Base-by-base conservation (phyloP, 2,113 vertebrate species). In the Baryphthengus martii region DNA sequence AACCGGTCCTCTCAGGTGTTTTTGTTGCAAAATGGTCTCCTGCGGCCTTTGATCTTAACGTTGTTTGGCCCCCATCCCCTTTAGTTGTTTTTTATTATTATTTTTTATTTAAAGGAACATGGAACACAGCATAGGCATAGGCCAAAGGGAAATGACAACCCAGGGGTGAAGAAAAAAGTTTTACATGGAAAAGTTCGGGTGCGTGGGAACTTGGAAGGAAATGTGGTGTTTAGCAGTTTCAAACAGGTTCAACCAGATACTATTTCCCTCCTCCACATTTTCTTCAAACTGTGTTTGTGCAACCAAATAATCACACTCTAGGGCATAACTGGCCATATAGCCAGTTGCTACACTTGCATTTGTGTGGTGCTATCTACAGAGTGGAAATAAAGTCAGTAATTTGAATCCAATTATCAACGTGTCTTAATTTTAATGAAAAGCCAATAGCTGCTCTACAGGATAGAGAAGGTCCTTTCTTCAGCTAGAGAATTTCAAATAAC, bases 261-360 rank as follows among this genome's bases (percentile, higher is more conserved):
- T 6, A 58, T 85, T 90, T 80, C 17, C 6, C 3, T 2, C 7
- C 11, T 10, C 6, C 6, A 3, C 13, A 8, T 71, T 89, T 90
- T 49, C 65, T 8, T 82, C n/a, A 78, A 40, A 17, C 62, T 42
- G 1, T 58, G 31, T 67, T 67, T 3, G 0, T 52, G 26, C 35
- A 76, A 26, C n/a, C 12, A 56, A 72, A 45, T 83, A 77, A 59
- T 49, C 4, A 0, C 10, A 13, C 23, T 71, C 9, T 53, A 55
- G 21, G 7, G 7, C 7, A 2, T 62, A 66, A 39, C 15, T 80
- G 44, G 5, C 50, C 21, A 1, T 75, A 4, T 13, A 37, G 23
- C 28, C 10, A 35, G 3, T 17, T n/a, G 17, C 8, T 40, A 2
- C 19, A 9, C 15, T 21, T 83, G 14, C 0, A 4, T 62, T 77